Evolutionary conservation across 2,888 invertebrate species (phyloP).

Genomic region (Anthoptus insignis): DNA sequence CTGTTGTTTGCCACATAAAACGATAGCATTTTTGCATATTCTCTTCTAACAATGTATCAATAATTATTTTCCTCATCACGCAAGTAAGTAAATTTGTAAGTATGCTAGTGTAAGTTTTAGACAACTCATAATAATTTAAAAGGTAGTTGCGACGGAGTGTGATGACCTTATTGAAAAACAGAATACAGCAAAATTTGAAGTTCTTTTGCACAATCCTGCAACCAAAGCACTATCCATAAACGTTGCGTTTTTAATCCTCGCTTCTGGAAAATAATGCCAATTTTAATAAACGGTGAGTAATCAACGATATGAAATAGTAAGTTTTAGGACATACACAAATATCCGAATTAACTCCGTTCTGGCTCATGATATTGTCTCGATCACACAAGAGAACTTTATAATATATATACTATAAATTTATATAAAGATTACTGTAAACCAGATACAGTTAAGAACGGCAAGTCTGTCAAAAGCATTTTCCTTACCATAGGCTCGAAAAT

Average conservation of each 20-base stretch:
- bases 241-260: constrained; percentile 73
- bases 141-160: constrained; percentile 66
- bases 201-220: constrained; percentile 81
- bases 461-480: background rate
- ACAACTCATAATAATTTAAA: too few relatives aligned
- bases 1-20: constrained; percentile 8
- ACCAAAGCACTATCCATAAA: constrained; percentile 79
- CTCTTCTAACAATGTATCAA: too few relatives aligned
- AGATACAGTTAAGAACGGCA: background rate
- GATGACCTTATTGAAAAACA: constrained; percentile 60
- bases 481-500: background rate
- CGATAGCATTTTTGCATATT: too few relatives aligned
- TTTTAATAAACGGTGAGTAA: constrained; percentile 64
- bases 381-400: too few relatives aligned
- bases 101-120: too few relatives aligned
- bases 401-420: too few relatives aligned
- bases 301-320: constrained; percentile 30
- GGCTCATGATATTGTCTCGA: background rate
- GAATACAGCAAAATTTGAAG: constrained; percentile 71
- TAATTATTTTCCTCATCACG: too few relatives aligned
- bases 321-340: constrained; percentile 43
- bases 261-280: constrained; percentile 86
- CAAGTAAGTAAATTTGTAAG: too few relatives aligned
- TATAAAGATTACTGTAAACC: too few relatives aligned
- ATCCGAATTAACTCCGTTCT: constrained; percentile 9